Conservation (phyloP, 2,113 vertebrate genomes). For the Benitochromis conjunctus region DNA sequence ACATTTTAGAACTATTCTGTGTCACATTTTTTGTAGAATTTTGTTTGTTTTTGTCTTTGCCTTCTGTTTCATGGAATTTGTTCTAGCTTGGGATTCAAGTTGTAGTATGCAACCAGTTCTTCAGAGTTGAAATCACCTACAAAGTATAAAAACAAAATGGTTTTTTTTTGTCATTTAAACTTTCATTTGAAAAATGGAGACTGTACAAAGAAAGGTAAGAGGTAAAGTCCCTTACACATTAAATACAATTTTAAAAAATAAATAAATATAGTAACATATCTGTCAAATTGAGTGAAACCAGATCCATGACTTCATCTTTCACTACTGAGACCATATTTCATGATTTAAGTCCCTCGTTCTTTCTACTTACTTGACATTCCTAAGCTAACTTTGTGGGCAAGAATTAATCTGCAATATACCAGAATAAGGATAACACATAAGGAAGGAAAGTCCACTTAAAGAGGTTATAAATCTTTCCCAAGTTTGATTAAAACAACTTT, state of each 20-base stretch:
- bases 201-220: not conserved
- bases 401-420: not conserved
- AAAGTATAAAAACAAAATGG: not conserved
- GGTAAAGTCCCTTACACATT: not conserved
- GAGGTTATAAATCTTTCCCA: not conserved
- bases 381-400: not conserved
- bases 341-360: not conserved
- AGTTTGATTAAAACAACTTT: not conserved
- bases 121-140: not conserved
- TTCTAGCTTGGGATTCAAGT: slow-evolving; percentile 34
- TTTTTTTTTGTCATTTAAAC: not conserved
- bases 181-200: not conserved
- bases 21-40: slow-evolving; percentile 7
- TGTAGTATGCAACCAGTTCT: slow-evolving; percentile 47
- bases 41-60: slow-evolving; percentile 16
- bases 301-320: slow-evolving; percentile 14
- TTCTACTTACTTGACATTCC: not conserved
- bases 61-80: slow-evolving; percentile 32
- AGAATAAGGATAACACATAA: not conserved
- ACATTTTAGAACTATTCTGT: not conserved
- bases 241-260: rapidly evolving
- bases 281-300: slow-evolving; percentile 36
- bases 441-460: not conserved
- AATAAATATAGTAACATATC: not conserved
- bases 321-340: slow-evolving; percentile 42